Evolutionary conservation across 2,797 vertebrate species (phyloP), one percentile per base, ranked within the genome.

Genomic region (Xiphophorus birchmanni): DNA sequence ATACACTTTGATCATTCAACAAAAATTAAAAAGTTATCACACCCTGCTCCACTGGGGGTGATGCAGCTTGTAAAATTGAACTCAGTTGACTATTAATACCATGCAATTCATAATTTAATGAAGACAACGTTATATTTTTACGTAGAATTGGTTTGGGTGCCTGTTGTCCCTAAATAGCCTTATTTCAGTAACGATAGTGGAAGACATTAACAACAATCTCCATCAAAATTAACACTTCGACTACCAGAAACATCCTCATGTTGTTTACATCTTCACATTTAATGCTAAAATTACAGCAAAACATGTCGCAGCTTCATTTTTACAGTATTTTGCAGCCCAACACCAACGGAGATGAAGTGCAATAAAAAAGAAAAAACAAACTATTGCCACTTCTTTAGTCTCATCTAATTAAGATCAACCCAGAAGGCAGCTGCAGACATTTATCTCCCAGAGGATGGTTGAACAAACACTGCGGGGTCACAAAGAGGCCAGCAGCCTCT

Each of bases 391-490:
- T 26, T n/a, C 65, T 42, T 56, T 26, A 40, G 35, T 29, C 56
- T 47, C 37, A 1, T 58, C 74, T 50, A 0, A 12, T 35, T 48
- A 40, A 63, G 15, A 0, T 0, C 7, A 26, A 74, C 83, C 5
- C 35, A 4, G 37, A 48, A 37, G 72, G 23, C 63, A 0, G 56
- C 73, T 75, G 60, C 73, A 45, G 77, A 58, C n/a, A 54, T 50
- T 54, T 85, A 18, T 85, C 75, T 83, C 76, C 84, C 47, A 23
- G 80, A 75, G 81, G 79, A 5, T 1, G 26, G 47, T 5, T 69
- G 52, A 15, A 50, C 79, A 74, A 48, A 86, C 56, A 73, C 42
- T 29, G 69, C 1, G 65, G 86, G 86, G 78, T 89, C 87, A 74
- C 0, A 3, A 2, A 2, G 79, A 78, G 87, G 73, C 45, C 73